phyloP scores from a whole-genome alignment of 1,140 invertebrate genomes.

The Sycophila sp. region DNA sequence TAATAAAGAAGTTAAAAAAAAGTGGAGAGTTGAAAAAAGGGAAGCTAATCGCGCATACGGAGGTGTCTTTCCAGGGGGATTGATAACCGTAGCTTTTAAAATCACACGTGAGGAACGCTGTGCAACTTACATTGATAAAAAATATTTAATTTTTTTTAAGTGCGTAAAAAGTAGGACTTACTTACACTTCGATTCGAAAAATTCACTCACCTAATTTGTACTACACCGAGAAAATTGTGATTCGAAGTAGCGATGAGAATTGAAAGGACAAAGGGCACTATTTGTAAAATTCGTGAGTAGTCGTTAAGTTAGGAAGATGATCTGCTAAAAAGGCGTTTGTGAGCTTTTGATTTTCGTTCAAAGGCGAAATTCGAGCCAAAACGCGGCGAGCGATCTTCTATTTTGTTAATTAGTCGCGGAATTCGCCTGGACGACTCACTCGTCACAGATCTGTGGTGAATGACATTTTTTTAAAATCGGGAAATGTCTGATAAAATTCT shows the following conservation, averaged over 20 bases:
- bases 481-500: conserved; percentile 15
- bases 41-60: conserved; percentile 30
- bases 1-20: conserved; percentile 57
- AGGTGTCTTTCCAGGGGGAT: not conserved
- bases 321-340: conserved; percentile 31
- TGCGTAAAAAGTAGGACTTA: too few species aligned
- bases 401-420: too few species aligned
- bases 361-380: conserved; percentile 4
- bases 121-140: too few species aligned
- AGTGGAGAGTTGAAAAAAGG: too few species aligned
- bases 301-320: conserved; percentile 5
- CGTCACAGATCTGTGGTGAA: too few species aligned
- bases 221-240: conserved; percentile 21
- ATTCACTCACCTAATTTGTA: not conserved
- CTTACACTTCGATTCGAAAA: too few species aligned
- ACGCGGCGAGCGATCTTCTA: too few species aligned
- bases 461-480: too few species aligned
- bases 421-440: too few species aligned
- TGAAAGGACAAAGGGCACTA: not conserved
- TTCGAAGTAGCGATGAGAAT: conserved; percentile 6
- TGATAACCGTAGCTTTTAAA: too few species aligned
- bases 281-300: conserved; percentile 23
- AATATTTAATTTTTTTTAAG: too few species aligned
- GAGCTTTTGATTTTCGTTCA: conserved; percentile 14
- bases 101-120: not conserved